Base-by-base conservation (phyloP, 1,140 invertebrate genomes). In the Drosophila sulfurigaster region DNA sequence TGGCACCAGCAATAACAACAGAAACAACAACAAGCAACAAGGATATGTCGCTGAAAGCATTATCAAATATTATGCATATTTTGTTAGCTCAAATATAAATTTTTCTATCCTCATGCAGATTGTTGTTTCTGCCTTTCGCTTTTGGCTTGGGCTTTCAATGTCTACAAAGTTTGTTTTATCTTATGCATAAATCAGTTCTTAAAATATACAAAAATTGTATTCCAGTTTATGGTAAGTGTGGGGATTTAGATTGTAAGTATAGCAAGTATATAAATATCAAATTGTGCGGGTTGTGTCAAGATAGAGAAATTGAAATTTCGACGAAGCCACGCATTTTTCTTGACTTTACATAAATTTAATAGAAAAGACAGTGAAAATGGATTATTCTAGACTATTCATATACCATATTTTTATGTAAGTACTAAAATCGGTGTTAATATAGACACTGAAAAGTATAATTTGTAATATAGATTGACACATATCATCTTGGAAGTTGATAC, bases 31-130 rank as follows among this genome's bases (percentile, higher is more conserved):
- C 62, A 79, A 60, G 8, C 43, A 74, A 66, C 60, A 74, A 87
- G 77, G 73, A 80, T 78, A 88, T 83, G 85, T 78, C 83, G 83
- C 81, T 88, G 83, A 88, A 88, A 88, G 83, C 83, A 88, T 88
- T 88, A 88, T 89, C 85, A 88, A 88, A 88, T 88, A 88, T 88
- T 88, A 88, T 88, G 83, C 85, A 88, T 88, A 88, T 88, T 88
- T 88, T 88, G 69, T 72, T 52, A 74, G 78, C 70, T 88, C 70
- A 66, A 88, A 87, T 77, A 87, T 80, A 87, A 46, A 75, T 60
- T 77, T 83, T 64, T 51, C 43, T 73, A 54, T 56, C 35, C 58
- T 35, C 56, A 52, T 74, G 56, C 62, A 68, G 60, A 56, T 54
- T 60, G 51, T 66, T 72, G 49, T 52, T 60, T 58, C 64, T 77